Evolutionary conservation across 2,888 invertebrate genomes (phyloP).

Genomic region (Conchocele bisecta): DNA sequence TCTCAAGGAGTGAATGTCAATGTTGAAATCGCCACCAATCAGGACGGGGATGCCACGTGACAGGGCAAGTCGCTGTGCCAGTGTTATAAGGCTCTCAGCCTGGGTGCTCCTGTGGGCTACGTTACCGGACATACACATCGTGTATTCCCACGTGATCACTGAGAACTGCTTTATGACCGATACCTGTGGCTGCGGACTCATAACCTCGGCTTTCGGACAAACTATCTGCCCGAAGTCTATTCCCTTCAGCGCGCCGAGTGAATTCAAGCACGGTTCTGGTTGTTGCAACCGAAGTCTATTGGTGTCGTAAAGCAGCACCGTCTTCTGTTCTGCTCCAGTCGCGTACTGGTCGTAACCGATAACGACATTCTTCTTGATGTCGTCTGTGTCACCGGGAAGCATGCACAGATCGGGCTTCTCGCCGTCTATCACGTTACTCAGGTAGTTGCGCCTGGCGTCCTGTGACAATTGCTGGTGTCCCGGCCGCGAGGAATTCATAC

Average conservation of each 20-base stretch:
- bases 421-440: background rate
- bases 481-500: background rate
- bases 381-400: constrained; percentile 5
- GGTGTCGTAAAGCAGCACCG: background rate
- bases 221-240: background rate
- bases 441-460: too few relatives aligned
- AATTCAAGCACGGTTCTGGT: background rate
- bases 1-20: too few relatives aligned
- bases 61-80: too few relatives aligned
- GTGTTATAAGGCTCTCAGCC: too few relatives aligned
- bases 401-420: constrained; percentile 3
- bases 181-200: too few relatives aligned
- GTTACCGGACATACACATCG: too few relatives aligned
- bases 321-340: background rate
- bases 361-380: background rate
- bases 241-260: background rate
- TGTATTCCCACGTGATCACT: too few relatives aligned
- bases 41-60: too few relatives aligned
- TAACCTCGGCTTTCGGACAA: background rate
- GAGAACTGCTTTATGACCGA: too few relatives aligned
- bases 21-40: too few relatives aligned
- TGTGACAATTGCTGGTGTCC: background rate
- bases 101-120: too few relatives aligned
- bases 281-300: background rate
- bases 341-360: background rate